These are phyloP conservation scores for Apostichopus parvimensis DNA, from an alignment of 35 echinoderm and acorn worm genomes.

Conservation along the genomic window DNA sequence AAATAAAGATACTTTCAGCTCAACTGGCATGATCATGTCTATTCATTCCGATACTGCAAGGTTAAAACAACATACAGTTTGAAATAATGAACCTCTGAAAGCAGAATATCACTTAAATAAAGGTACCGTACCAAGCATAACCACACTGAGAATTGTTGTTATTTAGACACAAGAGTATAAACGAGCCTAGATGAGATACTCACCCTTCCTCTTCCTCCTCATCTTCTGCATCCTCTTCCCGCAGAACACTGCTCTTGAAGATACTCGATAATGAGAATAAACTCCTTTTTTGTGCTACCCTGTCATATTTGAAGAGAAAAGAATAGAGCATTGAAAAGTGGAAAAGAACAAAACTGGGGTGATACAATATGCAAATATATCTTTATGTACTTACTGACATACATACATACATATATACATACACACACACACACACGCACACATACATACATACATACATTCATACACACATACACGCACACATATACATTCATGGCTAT, in stretches of 20 bases:
- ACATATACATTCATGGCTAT: neutral
- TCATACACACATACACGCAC: neutral
- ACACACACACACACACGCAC: no score
- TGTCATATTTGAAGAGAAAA: neutral
- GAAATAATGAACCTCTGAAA: no score
- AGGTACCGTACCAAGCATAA: no score
- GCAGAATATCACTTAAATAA: no score
- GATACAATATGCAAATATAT: neutral
- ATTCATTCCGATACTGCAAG: no score
- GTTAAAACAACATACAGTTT: no score
- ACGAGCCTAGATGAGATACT: neutral
- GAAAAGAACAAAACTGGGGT: neutral
- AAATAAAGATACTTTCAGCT: no score
- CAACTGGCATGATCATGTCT: no score
- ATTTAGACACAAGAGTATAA: no score
- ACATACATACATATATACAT: neutral
- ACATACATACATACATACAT: no score
- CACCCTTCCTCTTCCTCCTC: slow-evolving; percentile 93
- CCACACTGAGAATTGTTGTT: no score
- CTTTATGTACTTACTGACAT: neutral
- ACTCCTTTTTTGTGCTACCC: slow-evolving; percentile 65
- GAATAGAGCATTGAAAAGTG: neutral
- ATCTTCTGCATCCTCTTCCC: slow-evolving; percentile 59
- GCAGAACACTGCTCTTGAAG: slow-evolving; percentile 63
- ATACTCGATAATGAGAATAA: slow-evolving; percentile 83